A percentile compares a stretch with the other conserved stretches of the same genome.
Evolutionary conservation across 1,140 invertebrate species (phyloP).

Genomic region (Caenorhabditis elegans): DNA sequence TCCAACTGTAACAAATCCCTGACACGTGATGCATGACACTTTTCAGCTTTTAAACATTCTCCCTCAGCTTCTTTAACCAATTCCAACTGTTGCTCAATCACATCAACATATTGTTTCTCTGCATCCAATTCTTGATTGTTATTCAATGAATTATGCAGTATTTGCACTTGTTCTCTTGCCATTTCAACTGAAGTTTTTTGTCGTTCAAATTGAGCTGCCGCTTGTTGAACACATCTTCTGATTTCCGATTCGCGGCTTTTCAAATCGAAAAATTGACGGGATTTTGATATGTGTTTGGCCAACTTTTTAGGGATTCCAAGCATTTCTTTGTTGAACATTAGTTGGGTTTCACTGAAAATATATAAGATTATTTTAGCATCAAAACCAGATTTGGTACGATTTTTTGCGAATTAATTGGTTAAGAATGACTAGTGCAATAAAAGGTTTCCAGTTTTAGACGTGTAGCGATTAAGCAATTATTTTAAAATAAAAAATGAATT

Average conservation of each 20-base stretch:
- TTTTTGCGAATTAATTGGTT: no score
- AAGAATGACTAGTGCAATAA: no score
- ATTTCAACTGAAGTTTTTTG: not conserved
- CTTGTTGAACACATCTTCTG: constrained; percentile 13
- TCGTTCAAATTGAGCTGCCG: not conserved
- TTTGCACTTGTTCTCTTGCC: constrained; percentile 21
- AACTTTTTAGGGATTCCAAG: not conserved
- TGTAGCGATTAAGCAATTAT: no score
- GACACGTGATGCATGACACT: not conserved
- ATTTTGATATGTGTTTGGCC: not conserved
- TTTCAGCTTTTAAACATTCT: constrained; percentile 2
- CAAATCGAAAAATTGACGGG: not conserved
- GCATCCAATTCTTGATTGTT: constrained; percentile 1
- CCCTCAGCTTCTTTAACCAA: not conserved
- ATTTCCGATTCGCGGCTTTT: not conserved
- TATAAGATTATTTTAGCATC: not conserved
- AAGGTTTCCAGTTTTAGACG: no score
- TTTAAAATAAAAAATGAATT: no score
- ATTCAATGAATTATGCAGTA: not conserved
- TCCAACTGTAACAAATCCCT: not conserved
- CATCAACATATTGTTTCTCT: constrained; percentile 10
- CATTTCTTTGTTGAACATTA: constrained; percentile 9
- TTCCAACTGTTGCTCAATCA: not conserved
- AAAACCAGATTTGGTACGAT: no score
- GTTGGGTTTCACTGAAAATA: not conserved